Conservation (phyloP, 92 coral and sea anemone species). For the Palythoa heliodiscus region DNA sequence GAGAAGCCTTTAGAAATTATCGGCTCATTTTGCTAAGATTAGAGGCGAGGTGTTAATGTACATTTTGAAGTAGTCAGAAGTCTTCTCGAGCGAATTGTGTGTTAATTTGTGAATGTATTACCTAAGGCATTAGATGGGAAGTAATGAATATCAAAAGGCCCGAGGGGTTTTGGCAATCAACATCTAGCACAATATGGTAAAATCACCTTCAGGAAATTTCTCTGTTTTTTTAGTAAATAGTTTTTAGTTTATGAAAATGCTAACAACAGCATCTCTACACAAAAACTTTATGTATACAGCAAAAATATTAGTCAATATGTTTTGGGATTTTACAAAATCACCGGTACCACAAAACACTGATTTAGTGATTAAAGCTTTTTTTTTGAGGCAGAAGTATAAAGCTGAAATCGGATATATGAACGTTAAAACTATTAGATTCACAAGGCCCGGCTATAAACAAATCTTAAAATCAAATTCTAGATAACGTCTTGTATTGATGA, state of each 20-base stretch:
- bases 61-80: not conserved
- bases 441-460: too few species aligned
- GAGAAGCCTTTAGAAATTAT: not conserved
- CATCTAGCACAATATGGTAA: not conserved
- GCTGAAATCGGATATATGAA: too few species aligned
- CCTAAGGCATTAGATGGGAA: not conserved
- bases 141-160: not conserved
- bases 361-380: too few species aligned
- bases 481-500: too few species aligned
- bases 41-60: not conserved
- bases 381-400: too few species aligned
- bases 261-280: not conserved
- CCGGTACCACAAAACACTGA: too few species aligned
- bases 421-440: too few species aligned
- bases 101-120: conserved; percentile 11
- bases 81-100: conserved; percentile 6
- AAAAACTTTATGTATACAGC: not conserved
- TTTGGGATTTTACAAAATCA: too few species aligned
- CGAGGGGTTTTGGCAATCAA: not conserved
- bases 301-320: too few species aligned
- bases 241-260: not conserved
- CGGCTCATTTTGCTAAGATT: not conserved
- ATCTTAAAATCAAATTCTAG: too few species aligned
- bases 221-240: not conserved
- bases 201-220: not conserved